Base-by-base conservation (phyloP, 2,888 invertebrate genomes). In the Allophyes oxyacanthae region DNA sequence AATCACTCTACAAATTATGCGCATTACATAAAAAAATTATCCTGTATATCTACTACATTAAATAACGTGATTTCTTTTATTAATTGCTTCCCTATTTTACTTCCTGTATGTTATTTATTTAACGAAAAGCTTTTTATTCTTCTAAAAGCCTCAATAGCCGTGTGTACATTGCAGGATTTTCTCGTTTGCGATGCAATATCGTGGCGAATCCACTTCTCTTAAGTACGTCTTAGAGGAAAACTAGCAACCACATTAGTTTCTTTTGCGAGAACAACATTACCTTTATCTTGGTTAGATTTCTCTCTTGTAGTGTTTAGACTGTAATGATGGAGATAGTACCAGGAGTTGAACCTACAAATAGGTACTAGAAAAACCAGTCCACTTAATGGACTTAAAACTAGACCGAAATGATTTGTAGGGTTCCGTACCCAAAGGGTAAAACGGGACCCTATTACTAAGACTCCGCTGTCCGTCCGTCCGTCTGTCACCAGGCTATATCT, bases 231-330 rank as follows among this genome's bases (percentile, higher is more conserved):
- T 8, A 28, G 28, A 37, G 36, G 8, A 44, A 37, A 28, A 66
- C 37, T n/a, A 7, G 66, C 62, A 26, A 40, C 37, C 30, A 30
- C 33, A 49, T 62, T 49, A 26, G 34, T 50, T 63, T 28, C 50
- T 50, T 44, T 14, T 33, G 10, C 41, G 15, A 32, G 43, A 48
- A 48, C 53, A 63, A 44, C 46, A 54, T 62, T 9, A 25, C 28
- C 26, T 45, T 41, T 57, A 64, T 69, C 34, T 51, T 2, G 13
- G 33, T 28, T 48, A 36, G 36, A 51, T 70, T 51, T 63, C 36
- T 64, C 26, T 41, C 6, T 20, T 36, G 36, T 41, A 68, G 48
- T 49, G n/a, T 9, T 30, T 1, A 41, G 13, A 42, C 33, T 8
- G 11, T 33, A 46, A 55, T 46, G 13, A 4, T 13, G 25, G 20